phyloP scores from a whole-genome alignment of 30 jellyfish, hydroid and myxozoan species.

The Cassiopea andromeda region DNA sequence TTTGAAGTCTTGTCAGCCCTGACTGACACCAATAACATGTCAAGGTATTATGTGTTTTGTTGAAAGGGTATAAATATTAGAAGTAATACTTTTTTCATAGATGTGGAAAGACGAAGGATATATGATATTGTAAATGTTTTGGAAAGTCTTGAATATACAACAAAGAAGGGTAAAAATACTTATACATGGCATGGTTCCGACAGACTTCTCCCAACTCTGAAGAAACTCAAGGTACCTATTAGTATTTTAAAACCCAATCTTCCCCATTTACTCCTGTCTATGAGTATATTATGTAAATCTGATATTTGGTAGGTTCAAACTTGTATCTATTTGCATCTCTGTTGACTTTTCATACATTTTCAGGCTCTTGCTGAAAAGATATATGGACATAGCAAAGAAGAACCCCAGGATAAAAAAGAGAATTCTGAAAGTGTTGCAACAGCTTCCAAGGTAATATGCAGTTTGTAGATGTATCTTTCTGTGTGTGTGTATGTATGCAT shows the following conservation, averaged over 20 bases:
- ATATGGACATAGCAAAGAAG: constrained; percentile 1
- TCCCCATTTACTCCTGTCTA: background rate
- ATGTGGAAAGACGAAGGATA: constrained; percentile 88
- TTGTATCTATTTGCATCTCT: background rate
- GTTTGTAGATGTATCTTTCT: background rate
- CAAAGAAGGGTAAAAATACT: constrained; percentile 80
- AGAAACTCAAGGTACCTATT: constrained; percentile 74
- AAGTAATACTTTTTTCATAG: constrained; percentile 27
- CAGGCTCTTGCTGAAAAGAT: constrained; percentile 49
- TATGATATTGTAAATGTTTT: constrained; percentile 94
- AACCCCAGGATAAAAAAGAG: background rate
- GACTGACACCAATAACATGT: too few relatives aligned
- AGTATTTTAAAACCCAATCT: background rate
- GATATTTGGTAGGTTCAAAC: background rate
- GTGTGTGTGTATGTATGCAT: too few relatives aligned
- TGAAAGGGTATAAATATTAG: background rate
- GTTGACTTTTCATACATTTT: background rate
- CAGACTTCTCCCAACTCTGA: constrained; percentile 63
- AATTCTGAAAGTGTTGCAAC: background rate
- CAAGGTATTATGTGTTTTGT: background rate
- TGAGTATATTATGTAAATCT: background rate
- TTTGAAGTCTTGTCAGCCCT: too few relatives aligned
- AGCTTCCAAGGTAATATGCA: background rate
- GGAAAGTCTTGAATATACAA: constrained; percentile 88
- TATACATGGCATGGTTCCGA: constrained; percentile 86